A percentile compares a stretch with the other conserved stretches of the same genome.
These are phyloP conservation scores for Agrypnus murinus DNA, from an alignment of 2,888 invertebrate species.

Conservation along the genomic window DNA sequence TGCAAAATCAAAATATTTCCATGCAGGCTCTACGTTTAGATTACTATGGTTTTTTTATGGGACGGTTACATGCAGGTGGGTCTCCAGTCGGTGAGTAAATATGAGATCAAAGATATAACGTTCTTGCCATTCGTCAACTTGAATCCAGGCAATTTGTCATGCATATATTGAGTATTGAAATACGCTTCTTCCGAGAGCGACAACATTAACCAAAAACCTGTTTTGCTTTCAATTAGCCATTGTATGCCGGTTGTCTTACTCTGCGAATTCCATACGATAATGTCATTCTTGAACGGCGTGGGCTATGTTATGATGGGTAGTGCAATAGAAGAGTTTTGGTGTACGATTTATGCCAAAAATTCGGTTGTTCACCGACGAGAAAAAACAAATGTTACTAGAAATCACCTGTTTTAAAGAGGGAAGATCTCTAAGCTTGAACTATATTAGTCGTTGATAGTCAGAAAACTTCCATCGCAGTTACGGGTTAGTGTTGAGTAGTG, in stretches of 20 bases:
- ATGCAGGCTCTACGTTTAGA: too few relatives aligned
- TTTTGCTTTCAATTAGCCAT: conserved; percentile 2
- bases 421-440: too few relatives aligned
- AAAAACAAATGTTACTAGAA: too few relatives aligned
- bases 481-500: conserved; percentile 19
- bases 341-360: too few relatives aligned
- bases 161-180: conserved; percentile 22
- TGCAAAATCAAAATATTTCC: too few relatives aligned
- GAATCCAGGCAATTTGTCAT: conserved; percentile 28
- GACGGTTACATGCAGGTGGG: conserved; percentile 15
- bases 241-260: conserved; percentile 11
- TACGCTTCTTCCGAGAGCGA: conserved; percentile 17
- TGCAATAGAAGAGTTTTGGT: too few relatives aligned
- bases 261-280: conserved; percentile 22
- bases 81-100: conserved; percentile 17
- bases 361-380: too few relatives aligned
- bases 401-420: too few relatives aligned
- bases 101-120: conserved; percentile 25
- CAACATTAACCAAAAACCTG: conserved; percentile 12
- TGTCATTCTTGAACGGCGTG: conserved; percentile 22
- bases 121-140: conserved; percentile 24
- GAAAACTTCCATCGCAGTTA: too few relatives aligned
- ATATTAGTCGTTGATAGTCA: too few relatives aligned
- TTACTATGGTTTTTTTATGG: not conserved
- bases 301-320: conserved; percentile 18